These are phyloP conservation scores for Brachionus plicatilis DNA, from an alignment of 1,140 invertebrate species.

Conservation along the genomic window DNA sequence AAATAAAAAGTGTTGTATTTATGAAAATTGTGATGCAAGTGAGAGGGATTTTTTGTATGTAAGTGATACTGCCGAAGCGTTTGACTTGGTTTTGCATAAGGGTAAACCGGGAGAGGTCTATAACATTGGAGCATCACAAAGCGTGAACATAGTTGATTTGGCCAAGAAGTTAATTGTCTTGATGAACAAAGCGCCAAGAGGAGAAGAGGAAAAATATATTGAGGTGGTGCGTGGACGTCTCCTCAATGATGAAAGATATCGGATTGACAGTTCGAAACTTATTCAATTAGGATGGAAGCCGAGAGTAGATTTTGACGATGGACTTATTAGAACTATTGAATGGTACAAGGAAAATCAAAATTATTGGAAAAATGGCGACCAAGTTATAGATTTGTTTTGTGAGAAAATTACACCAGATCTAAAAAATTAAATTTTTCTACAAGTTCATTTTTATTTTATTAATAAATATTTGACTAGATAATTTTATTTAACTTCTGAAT, in stretches of 20 bases:
- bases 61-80: constrained; percentile 48
- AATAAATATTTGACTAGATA: too few species aligned
- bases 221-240: constrained; percentile 48
- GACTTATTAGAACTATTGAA: constrained; percentile 43
- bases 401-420: not conserved
- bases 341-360: constrained; percentile 24
- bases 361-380: constrained; percentile 11
- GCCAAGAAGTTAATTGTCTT: constrained; percentile 42
- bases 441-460: too few species aligned
- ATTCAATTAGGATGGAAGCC: constrained; percentile 49
- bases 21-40: constrained; percentile 45
- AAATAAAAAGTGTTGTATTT: constrained; percentile 46
- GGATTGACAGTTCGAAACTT: constrained; percentile 50
- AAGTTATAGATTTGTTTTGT: not conserved
- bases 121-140: constrained; percentile 51
- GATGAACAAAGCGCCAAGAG: constrained; percentile 43
- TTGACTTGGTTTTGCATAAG: constrained; percentile 48
- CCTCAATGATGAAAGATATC: constrained; percentile 52
- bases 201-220: constrained; percentile 38
- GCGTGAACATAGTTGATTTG: constrained; percentile 44
- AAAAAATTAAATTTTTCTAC: not conserved
- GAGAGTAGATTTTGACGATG: constrained; percentile 49
- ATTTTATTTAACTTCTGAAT: too few species aligned
- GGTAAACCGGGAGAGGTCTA: constrained; percentile 50
- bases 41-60: constrained; percentile 51